phyloP scores from a whole-genome alignment of 2,888 invertebrate genomes.

The Ecliptopera silaceata region DNA sequence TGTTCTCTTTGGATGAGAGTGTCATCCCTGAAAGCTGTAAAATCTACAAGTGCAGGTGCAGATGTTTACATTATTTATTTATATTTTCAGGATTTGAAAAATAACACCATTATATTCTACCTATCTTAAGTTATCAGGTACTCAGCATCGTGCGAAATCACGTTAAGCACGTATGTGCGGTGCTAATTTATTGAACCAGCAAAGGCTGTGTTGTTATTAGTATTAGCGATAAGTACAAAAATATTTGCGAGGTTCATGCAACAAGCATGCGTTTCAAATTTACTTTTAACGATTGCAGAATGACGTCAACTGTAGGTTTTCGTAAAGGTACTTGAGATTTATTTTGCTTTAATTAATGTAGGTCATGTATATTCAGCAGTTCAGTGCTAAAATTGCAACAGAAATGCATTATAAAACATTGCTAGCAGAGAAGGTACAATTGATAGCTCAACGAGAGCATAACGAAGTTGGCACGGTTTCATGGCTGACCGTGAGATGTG shows the following conservation, averaged over 20 bases:
- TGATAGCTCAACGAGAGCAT: constrained; percentile 12
- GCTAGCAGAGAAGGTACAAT: not conserved
- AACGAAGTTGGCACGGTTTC: constrained; percentile 45
- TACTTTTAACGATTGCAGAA: constrained; percentile 23
- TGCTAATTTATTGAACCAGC: not conserved
- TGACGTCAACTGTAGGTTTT: constrained; percentile 29
- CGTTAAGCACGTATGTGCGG: not conserved
- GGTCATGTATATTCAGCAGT: constrained; percentile 11
- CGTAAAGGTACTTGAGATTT: constrained; percentile 10
- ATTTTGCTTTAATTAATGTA: constrained; percentile 11
- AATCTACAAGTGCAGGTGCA: constrained; percentile 72
- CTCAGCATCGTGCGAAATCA: constrained; percentile 2
- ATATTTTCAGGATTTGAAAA: not conserved
- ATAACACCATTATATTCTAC: not conserved
- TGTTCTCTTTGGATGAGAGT: constrained; percentile 60
- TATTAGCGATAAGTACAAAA: not conserved
- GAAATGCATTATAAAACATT: not conserved
- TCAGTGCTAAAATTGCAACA: not conserved
- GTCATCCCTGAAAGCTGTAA: constrained; percentile 59
- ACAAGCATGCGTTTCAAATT: constrained; percentile 25
- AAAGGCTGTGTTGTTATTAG: not conserved
- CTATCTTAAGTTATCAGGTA: not conserved
- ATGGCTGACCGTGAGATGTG: constrained; percentile 33
- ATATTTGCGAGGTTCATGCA: constrained; percentile 13
- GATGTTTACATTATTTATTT: constrained; percentile 35